A percentile compares a stretch with the other conserved stretches of the same genome.
Evolutionary conservation across 2,888 invertebrate genomes (phyloP).

Genomic region (Phalangium opilio): DNA sequence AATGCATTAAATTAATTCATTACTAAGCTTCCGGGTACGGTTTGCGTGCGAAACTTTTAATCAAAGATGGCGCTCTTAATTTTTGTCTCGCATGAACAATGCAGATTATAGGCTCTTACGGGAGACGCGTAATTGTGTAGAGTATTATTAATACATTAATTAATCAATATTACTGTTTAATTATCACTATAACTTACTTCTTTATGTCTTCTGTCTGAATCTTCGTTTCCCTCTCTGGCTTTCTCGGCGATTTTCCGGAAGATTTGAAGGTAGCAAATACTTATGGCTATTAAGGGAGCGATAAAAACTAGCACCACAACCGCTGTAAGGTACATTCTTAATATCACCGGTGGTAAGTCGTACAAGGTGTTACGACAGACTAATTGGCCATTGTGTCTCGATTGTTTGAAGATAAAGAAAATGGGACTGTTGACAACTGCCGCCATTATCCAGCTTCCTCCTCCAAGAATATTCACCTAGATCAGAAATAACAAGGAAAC

Average conservation of each 20-base stretch:
- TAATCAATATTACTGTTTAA: no score
- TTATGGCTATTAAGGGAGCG: constrained; percentile 26
- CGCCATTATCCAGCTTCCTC: constrained; percentile 25
- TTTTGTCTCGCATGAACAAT: no score
- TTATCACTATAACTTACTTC: no score
- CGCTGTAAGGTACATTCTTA: constrained; percentile 27
- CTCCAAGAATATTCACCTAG: constrained; percentile 19
- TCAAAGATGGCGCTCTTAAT: no score
- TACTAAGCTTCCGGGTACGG: no score
- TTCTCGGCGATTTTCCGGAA: constrained; percentile 29
- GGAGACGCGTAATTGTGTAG: no score
- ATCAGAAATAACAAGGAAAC: no score
- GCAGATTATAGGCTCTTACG: no score
- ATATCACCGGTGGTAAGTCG: constrained; percentile 22
- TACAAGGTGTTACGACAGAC: constrained; percentile 29
- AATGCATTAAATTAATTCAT: no score
- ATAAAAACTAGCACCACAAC: constrained; percentile 26
- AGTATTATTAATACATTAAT: no score
- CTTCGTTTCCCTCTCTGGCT: constrained; percentile 20
- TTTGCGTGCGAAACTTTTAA: no score
- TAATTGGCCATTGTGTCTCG: constrained; percentile 19
- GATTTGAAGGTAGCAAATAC: constrained; percentile 28
- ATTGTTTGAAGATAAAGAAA: constrained; percentile 25
- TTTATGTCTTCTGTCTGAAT: no score
- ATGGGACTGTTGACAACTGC: constrained; percentile 25